Base-by-base conservation (phyloP, 2,888 invertebrate genomes). In the Melikaiella ostensackeni region DNA sequence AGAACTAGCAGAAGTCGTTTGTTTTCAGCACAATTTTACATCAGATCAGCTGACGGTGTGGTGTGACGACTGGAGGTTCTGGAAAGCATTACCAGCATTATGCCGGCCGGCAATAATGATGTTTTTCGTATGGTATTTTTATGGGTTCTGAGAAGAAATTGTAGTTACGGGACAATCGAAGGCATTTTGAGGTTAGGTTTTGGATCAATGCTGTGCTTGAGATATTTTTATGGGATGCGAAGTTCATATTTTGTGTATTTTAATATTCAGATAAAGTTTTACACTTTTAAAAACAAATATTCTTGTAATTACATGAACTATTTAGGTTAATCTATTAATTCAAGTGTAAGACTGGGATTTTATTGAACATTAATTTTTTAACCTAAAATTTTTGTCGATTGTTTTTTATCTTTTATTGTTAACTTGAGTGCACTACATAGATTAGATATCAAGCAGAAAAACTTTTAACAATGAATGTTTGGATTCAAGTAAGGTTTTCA, bases 11-110 rank as follows among this genome's bases (percentile, higher is more conserved):
- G 30, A 30, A 30, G 61, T 77, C 76, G 75, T 79, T 79, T 77
- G 77, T 75, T 70, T 75, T 78, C 80, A 82, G 82, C 83, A 82
- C 84, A 82, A 84, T 84, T 81, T 84, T 84, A 64, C 80, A 82
- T 82, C 82, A 84, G 84, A 81, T 83, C 82, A 79, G 42, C 42
- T 42, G 42, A 42, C 82, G 75, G 78, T 76, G 55, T 74, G 82
- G 77, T 82, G 81, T 62, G 66, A 6, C 55, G 70, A 80, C 76
- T 79, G 76, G 80, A 81, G 75, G 9, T 46, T 77, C 24, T 50
- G 50, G 7, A 50, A 5, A 46, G 19, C 50, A 21, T 46, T 46
- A 42, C 46, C 24, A 46, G 19, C 50, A 21, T 46, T 27, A 42
- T 46, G 24, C 64, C 42, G 64, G 42, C 64, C 66, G 66, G 46